These are phyloP conservation scores for Mesoligia furuncula DNA, from an alignment of 2,888 invertebrate species.

Conservation along the genomic window DNA sequence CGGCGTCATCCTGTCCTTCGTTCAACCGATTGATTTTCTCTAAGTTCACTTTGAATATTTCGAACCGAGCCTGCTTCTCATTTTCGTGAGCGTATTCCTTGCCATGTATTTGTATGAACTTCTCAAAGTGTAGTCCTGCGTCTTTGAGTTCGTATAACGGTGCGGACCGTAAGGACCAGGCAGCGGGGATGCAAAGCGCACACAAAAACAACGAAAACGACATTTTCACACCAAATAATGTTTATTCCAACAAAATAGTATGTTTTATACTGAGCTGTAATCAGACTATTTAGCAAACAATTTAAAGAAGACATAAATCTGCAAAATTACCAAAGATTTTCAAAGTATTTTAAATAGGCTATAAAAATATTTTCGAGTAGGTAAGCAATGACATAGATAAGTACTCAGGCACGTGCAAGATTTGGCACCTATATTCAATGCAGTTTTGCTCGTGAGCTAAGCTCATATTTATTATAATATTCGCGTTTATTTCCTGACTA, in stretches of 20 bases:
- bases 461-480: not conserved
- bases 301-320: not conserved
- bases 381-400: not conserved
- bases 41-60: constrained; percentile 54
- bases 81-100: constrained; percentile 33
- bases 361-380: not conserved
- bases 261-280: not conserved
- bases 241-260: not conserved
- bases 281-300: not conserved
- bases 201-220: not conserved
- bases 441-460: not conserved
- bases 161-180: not conserved
- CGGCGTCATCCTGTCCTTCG: not conserved
- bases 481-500: not conserved
- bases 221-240: not conserved
- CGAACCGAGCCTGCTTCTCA: constrained; percentile 48
- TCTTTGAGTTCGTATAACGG: constrained; percentile 21
- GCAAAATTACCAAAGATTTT: not conserved
- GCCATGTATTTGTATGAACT: constrained; percentile 26
- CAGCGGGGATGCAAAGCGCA: not conserved
- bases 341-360: constrained; percentile 3
- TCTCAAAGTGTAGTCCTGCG: constrained; percentile 34
- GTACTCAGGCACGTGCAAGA: not conserved
- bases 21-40: constrained; percentile 29
- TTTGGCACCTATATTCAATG: not conserved